phyloP scores from a whole-genome alignment of 2,797 vertebrate species.

The Megalops cyprinoides region DNA sequence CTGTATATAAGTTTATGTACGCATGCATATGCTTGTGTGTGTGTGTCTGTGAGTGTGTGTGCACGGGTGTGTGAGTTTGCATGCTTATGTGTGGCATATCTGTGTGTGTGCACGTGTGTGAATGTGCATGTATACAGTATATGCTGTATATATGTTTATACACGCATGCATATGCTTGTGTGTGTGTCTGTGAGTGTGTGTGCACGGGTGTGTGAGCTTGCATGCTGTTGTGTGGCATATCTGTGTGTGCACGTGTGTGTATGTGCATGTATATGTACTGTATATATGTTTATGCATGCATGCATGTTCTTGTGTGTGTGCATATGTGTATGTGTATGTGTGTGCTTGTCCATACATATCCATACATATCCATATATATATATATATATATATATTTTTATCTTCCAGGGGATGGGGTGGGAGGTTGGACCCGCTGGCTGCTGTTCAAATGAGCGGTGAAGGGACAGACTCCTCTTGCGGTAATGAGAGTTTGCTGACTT shows the following conservation, averaged over 20 bases:
- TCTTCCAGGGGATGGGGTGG: no score
- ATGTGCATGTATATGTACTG: neutral
- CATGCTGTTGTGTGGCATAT: neutral
- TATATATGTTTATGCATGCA: neutral
- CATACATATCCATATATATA: neutral
- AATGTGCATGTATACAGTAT: neutral
- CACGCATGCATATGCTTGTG: neutral
- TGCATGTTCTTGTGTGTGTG: neutral
- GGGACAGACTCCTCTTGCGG: neutral
- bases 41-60: no score
- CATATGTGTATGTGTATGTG: neutral
- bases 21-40: no score
- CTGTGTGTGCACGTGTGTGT: neutral
- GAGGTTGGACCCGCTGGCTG: neutral
- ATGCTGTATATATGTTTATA: neutral
- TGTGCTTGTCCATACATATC: neutral
- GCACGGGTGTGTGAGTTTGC: neutral
- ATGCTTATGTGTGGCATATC: no score
- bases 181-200: no score
- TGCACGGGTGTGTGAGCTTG: neutral
- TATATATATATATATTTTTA: neutral
- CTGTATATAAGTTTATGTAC: no score
- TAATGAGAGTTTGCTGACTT: neutral
- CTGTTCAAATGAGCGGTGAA: neutral
- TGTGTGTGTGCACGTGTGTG: neutral